Evolutionary conservation across 2,113 vertebrate species (phyloP).

Genomic region (Podarcis muralis): DNA sequence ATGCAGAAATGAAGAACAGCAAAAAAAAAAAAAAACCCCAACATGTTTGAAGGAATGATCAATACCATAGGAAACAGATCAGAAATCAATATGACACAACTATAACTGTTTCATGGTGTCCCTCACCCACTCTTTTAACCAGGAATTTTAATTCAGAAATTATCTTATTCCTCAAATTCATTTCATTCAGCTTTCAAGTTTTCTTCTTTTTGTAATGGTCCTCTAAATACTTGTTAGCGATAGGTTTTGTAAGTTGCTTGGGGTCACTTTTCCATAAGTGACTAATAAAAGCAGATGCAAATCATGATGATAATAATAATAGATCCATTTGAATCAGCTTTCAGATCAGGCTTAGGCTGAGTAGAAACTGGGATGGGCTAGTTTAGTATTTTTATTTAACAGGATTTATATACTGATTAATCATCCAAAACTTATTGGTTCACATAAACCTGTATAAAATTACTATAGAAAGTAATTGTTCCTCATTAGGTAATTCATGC

Average conservation of each 20-base stretch:
- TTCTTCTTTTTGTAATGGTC: neutral
- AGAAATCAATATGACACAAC: neutral
- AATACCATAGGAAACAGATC: neutral
- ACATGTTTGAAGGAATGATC: neutral
- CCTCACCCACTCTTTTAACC: neutral
- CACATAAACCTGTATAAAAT: no score
- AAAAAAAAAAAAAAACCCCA: neutral
- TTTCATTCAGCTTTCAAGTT: neutral
- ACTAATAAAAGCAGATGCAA: no score
- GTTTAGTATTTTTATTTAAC: neutral
- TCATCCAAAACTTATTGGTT: no score
- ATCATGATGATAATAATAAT: no score
- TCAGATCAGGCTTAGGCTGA: neutral
- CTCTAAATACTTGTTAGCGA: neutral
- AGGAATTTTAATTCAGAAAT: neutral
- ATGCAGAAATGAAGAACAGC: neutral
- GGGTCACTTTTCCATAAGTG: neutral
- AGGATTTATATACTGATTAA: no score
- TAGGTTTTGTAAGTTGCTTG: neutral
- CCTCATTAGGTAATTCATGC: neutral
- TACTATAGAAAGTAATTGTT: neutral
- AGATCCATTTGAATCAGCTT: neutral
- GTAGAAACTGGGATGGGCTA: neutral
- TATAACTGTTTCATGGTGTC: neutral
- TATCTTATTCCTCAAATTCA: neutral